A percentile compares a stretch with the other conserved stretches of the same genome.
These are phyloP conservation scores for Drosophila aldrichi DNA, from an alignment of 2,888 invertebrate species.

Conservation along the genomic window DNA sequence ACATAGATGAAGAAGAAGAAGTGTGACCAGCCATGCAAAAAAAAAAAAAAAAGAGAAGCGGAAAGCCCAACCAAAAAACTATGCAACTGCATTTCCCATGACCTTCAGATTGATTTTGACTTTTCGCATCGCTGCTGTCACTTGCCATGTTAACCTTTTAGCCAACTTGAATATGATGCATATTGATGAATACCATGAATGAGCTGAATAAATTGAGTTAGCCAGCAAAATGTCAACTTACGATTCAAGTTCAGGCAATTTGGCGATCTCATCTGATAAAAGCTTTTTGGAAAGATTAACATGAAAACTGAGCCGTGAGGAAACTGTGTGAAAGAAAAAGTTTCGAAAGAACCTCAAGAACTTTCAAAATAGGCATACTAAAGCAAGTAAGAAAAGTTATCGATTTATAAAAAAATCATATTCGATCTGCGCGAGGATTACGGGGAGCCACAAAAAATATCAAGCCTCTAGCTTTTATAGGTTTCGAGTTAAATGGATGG, in stretches of 20 bases:
- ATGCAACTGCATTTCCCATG: slow-evolving; percentile 5
- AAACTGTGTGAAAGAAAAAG: not conserved
- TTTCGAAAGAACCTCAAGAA: not conserved
- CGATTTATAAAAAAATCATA: too few species aligned
- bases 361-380: too few species aligned
- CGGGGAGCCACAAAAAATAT: too few species aligned
- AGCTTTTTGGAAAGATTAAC: not conserved
- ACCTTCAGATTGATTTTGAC: slow-evolving; percentile 5
- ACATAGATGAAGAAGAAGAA: not conserved
- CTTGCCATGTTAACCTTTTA: slow-evolving; percentile 4
- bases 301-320: not conserved
- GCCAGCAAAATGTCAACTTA: slow-evolving; percentile 2
- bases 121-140: slow-evolving; percentile 2
- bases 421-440: too few species aligned
- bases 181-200: slow-evolving; percentile 1
- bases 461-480: too few species aligned
- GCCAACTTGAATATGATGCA: slow-evolving; percentile 3
- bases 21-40: slow-evolving; percentile 4
- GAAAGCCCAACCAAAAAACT: not conserved
- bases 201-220: slow-evolving; percentile 10
- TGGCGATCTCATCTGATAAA: not conserved
- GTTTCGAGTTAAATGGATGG: too few species aligned
- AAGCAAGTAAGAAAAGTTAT: too few species aligned
- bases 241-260: slow-evolving; percentile 1
- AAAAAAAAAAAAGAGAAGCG: too few species aligned